A percentile compares a stretch with the other conserved stretches of the same genome.
Conservation (phyloP, 2,888 invertebrate genomes). For the Operophtera brumata region DNA sequence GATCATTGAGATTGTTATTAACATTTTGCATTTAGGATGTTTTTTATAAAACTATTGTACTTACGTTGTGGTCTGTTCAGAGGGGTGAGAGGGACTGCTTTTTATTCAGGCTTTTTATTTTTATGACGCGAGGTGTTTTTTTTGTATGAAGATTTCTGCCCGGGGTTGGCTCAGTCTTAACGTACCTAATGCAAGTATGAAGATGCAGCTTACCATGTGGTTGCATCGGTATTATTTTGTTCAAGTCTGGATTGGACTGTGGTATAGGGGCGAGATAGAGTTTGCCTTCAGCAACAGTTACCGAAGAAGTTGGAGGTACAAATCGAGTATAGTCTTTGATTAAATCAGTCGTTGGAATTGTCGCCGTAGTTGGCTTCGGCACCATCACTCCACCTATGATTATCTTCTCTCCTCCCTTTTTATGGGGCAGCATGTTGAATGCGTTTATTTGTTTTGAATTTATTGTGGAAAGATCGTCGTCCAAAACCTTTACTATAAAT, state of each 20-base stretch:
- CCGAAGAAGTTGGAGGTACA: constrained; percentile 52
- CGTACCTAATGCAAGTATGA: not conserved
- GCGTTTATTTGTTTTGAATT: constrained; percentile 52
- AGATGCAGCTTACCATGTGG: constrained; percentile 29
- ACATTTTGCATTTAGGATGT: no score
- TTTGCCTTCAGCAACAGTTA: constrained; percentile 32
- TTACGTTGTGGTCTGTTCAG: no score
- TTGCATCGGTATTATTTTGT: constrained; percentile 32
- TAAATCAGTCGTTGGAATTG: constrained; percentile 26
- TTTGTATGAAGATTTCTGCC: no score
- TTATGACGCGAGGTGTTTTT: no score
- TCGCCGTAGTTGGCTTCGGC: constrained; percentile 38
- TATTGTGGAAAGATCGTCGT: constrained; percentile 58
- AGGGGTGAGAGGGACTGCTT: no score
- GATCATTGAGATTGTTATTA: no score
- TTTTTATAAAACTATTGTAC: no score
- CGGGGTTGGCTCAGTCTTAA: no score
- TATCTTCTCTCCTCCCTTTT: constrained; percentile 54
- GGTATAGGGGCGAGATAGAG: constrained; percentile 30
- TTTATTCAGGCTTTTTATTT: no score
- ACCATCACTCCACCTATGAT: constrained; percentile 63
- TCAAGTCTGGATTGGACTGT: constrained; percentile 23
- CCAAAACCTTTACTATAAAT: constrained; percentile 72
- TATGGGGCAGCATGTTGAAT: constrained; percentile 57
- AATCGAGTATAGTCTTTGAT: constrained; percentile 62